phyloP scores from a whole-genome alignment of 2,888 invertebrate species.

The Spatulosminthurus flaviceps region DNA sequence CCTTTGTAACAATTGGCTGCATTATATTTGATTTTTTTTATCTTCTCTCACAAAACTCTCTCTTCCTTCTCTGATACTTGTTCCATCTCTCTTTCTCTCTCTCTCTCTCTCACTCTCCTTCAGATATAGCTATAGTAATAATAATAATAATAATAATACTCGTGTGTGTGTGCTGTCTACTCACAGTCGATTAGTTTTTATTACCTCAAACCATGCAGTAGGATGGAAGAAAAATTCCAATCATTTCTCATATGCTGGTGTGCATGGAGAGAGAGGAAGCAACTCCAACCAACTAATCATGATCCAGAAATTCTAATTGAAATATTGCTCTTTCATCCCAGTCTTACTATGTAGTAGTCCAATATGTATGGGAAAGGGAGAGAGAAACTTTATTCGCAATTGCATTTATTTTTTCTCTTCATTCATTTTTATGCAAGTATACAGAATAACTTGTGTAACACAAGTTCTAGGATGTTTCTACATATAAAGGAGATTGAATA shows the following conservation, averaged over 20 bases:
- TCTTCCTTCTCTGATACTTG: no score
- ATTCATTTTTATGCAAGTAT: no score
- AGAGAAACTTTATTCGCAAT: no score
- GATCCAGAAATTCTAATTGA: neutral
- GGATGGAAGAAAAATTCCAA: neutral
- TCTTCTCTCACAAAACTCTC: neutral
- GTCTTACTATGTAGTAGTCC: no score
- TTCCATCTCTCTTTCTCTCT: neutral
- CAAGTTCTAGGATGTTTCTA: no score
- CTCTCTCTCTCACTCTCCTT: neutral
- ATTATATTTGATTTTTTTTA: conserved; percentile 9
- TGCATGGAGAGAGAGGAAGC: neutral
- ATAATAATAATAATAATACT: neutral
- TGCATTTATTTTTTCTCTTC: neutral
- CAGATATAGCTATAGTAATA: neutral
- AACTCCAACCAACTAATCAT: neutral
- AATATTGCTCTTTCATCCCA: conserved; percentile 4
- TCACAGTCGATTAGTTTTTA: conserved; percentile 38
- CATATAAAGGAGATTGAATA: no score
- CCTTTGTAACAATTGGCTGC: conserved; percentile 16
- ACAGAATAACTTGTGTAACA: no score
- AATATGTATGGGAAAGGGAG: no score
- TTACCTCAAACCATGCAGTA: neutral
- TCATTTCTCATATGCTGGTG: neutral
- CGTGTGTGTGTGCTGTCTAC: conserved; percentile 26